Evolutionary conservation across 2,113 vertebrate genomes (phyloP), one percentile per base, ranked within the genome.

Genomic region (Excalfactoria chinensis): DNA sequence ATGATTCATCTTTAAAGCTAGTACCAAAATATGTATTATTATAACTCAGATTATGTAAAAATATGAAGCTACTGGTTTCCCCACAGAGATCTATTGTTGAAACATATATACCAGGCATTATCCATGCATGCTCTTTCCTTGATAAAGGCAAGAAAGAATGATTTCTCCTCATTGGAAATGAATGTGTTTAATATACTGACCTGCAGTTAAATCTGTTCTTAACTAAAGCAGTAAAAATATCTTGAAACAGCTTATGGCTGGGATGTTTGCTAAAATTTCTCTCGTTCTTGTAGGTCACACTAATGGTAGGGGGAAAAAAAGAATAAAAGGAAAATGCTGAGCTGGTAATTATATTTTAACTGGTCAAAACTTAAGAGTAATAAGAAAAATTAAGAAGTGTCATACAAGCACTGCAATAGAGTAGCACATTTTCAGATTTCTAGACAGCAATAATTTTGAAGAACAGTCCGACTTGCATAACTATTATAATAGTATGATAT

Each of bases 151-250:
- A 84, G 67, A 59, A 84, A 63, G 14, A 66, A 7, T 14, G 56
- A 37, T 6, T 23, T 17, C 44, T 62, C 16, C 12, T 49, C n/a
- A 37, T 49, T 34, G 43, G 8, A 35, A 69, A 84, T 6, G 10
- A 53, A 49, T 37, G 6, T 30, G 19, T 40, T 53, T 46, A 4
- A 49, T 49, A n/a, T 53, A 76, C 96, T 94, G 96, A 99, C 98
- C 98, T 98, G 98, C 97, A 98, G 66, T 64, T 95, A 80, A 99
- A 97, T 86, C 98, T 97, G 83, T 99, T 98, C 96, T 98, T 98
- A 92, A 99, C 95, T 96, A 98, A 95, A 75, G 97, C 96, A 14
- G 66, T 93, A 68, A 99, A 98, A 89, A 99, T 98, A 34, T 98
- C 95, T 34, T 98, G 97, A 97, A 99, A 99, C 25, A 98, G 77